Percentiles rank a stretch among this genome's conserved stretches.
phyloP scores from a whole-genome alignment of 2,888 invertebrate genomes.

The Julus scandinavius region DNA sequence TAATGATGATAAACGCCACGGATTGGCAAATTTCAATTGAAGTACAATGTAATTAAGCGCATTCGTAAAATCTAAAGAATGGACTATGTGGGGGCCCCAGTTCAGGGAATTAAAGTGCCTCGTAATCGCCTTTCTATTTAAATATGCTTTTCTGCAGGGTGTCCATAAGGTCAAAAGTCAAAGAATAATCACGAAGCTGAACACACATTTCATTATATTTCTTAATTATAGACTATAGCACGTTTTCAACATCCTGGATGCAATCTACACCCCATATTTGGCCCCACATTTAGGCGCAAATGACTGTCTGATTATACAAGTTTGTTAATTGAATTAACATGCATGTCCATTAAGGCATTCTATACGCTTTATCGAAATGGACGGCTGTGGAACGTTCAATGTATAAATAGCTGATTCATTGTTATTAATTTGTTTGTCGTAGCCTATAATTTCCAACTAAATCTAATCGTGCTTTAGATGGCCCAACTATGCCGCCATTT shows the following conservation, averaged over 20 bases:
- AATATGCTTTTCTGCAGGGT: not conserved
- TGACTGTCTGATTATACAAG: not conserved
- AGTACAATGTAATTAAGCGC: not conserved
- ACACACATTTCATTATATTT: not conserved
- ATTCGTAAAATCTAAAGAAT: not conserved
- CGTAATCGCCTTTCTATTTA: not conserved
- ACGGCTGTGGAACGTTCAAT: not conserved
- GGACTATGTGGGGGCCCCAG: not conserved
- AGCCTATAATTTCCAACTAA: not conserved
- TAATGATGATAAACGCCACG: not conserved
- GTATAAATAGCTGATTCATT: not conserved
- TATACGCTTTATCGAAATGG: not conserved
- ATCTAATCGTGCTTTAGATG: too few species aligned
- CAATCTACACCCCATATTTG: not conserved
- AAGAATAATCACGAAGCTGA: not conserved
- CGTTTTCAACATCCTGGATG: not conserved
- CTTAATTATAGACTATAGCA: not conserved
- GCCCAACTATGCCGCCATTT: not conserved
- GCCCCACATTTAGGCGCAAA: not conserved
- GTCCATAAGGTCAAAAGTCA: not conserved
- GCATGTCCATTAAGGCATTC: not conserved
- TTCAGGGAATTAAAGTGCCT: not conserved
- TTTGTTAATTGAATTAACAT: slow-evolving; percentile 4
- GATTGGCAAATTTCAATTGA: not conserved
- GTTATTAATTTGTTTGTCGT: not conserved